Conservation (phyloP, 2,113 vertebrate species). For the Dolichallabes microphthalmus region DNA sequence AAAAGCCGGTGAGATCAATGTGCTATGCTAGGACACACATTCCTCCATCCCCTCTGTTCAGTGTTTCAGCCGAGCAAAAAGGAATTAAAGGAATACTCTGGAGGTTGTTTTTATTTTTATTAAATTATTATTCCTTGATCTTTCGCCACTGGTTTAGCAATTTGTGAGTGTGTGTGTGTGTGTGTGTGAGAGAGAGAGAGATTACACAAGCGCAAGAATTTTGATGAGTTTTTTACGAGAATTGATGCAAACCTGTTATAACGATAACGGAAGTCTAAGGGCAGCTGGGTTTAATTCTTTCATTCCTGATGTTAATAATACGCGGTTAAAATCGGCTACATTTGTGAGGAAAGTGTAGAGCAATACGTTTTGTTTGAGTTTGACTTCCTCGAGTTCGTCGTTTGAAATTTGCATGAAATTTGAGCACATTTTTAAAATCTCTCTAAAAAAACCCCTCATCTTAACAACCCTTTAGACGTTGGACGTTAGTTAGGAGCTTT, state of each 20-base stretch:
- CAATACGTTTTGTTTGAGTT: not conserved
- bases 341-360: not conserved
- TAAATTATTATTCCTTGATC: not conserved
- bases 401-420: not conserved
- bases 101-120: not conserved
- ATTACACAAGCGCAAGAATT: not conserved
- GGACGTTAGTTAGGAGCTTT: not conserved
- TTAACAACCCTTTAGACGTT: not conserved
- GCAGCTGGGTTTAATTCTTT: too few relatives aligned
- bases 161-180: too few relatives aligned
- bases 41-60: conserved; percentile 4
- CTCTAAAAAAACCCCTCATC: not conserved
- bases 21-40: conserved; percentile 22
- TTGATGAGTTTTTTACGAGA: not conserved
- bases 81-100: not conserved
- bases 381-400: not conserved
- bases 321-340: not conserved
- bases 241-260: not conserved
- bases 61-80: not conserved
- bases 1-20: not conserved
- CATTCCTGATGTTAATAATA: too few relatives aligned
- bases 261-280: not conserved
- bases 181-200: not conserved
- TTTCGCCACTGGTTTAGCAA: not conserved
- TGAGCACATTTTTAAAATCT: not conserved